These are phyloP conservation scores for Tineola bisselliella DNA, from an alignment of 2,888 invertebrate species.

Conservation along the genomic window DNA sequence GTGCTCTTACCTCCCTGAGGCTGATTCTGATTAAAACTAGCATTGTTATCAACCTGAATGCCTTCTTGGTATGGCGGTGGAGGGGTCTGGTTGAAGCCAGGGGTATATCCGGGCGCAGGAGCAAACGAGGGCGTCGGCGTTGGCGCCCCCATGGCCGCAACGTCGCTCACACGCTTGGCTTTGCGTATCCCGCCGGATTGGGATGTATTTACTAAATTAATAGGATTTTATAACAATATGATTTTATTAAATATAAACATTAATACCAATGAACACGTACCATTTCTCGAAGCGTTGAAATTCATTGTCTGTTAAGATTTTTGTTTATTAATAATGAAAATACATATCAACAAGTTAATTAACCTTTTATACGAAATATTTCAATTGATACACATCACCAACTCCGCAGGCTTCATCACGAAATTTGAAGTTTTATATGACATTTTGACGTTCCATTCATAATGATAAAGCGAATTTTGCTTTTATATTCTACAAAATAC, in stretches of 20 bases:
- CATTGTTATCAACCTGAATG: conserved; percentile 42
- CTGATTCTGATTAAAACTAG: conserved; percentile 24
- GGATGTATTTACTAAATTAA: background rate
- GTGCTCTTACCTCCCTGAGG: background rate
- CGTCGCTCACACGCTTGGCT: conserved; percentile 75
- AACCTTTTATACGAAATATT: background rate
- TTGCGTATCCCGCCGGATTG: conserved; percentile 60
- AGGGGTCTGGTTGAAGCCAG: background rate
- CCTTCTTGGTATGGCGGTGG: conserved; percentile 41
- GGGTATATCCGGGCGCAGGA: conserved; percentile 20
- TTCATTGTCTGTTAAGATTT: conserved; percentile 32
- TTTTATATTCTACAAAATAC: too few species aligned
- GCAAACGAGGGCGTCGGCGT: conserved; percentile 41
- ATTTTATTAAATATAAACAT: background rate
- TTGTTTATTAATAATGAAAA: background rate
- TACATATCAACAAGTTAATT: background rate
- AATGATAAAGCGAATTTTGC: too few species aligned
- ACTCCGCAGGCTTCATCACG: conserved; percentile 25
- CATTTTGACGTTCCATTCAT: conserved; percentile 4
- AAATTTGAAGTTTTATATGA: conserved; percentile 5
- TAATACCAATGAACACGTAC: conserved; percentile 28
- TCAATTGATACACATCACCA: conserved; percentile 55
- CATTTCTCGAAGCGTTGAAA: conserved; percentile 62
- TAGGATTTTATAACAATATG: background rate
- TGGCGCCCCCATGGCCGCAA: conserved; percentile 73